Conservation (phyloP, 1,140 invertebrate species). For the Hypothenemus hampei region DNA sequence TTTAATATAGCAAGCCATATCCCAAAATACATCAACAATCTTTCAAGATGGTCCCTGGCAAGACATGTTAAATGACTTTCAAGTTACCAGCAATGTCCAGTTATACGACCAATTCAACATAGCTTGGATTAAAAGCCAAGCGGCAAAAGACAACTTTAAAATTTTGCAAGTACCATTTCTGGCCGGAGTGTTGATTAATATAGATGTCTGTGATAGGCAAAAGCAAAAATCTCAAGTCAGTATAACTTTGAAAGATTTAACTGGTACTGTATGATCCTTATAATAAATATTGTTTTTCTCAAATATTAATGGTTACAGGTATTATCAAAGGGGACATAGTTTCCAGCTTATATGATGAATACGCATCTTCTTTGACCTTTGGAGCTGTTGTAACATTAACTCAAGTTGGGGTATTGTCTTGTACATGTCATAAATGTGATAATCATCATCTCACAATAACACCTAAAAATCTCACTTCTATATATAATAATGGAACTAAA, state of each 20-base stretch:
- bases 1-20: background rate
- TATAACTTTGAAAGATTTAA: conserved; percentile 29
- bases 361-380: conserved; percentile 10
- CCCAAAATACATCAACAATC: conserved; percentile 14
- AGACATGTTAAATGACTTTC: conserved; percentile 24
- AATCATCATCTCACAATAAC: conserved; percentile 30
- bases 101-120: conserved; percentile 32
- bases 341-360: conserved; percentile 24
- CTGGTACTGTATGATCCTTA: conserved; percentile 18
- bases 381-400: conserved; percentile 28
- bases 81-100: background rate
- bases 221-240: conserved; percentile 26
- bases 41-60: conserved; percentile 27
- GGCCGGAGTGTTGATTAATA: conserved; percentile 23
- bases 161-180: conserved; percentile 31
- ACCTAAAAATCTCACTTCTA: conserved; percentile 24
- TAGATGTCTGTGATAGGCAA: conserved; percentile 19
- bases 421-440: conserved; percentile 15
- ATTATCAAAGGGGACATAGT: conserved; percentile 27
- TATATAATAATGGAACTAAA: conserved; percentile 23
- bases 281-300: background rate
- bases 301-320: conserved; percentile 18
- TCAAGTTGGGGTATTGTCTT: conserved; percentile 27
- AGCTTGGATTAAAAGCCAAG: conserved; percentile 31
- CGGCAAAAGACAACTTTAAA: conserved; percentile 10